A percentile compares a stretch with the other conserved stretches of the same genome.
Conservation (phyloP, 2,797 vertebrate species). For the Channa striata region DNA sequence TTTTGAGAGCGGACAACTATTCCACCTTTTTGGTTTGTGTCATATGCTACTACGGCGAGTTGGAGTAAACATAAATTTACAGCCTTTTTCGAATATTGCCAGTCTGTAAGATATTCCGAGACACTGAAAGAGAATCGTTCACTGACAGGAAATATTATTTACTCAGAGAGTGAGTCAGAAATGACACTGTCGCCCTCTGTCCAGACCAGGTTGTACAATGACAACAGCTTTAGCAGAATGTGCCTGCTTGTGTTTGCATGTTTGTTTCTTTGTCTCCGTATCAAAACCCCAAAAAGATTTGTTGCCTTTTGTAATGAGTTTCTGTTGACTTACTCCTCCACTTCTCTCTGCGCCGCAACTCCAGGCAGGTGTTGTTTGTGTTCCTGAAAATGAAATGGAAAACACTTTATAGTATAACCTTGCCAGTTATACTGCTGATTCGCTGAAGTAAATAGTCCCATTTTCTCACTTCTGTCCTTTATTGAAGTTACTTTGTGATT, state of each 20-base stretch:
- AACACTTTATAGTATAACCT: conserved; percentile 37
- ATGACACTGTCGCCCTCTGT: conserved; percentile 11
- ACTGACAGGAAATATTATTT: background rate
- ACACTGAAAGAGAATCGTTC: background rate
- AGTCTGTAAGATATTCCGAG: no score
- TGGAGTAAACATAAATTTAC: no score
- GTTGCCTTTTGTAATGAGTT: conserved; percentile 36
- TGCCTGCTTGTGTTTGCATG: background rate
- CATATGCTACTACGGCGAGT: no score
- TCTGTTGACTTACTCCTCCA: conserved; percentile 33
- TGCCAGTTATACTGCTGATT: conserved; percentile 18
- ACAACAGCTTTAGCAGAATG: background rate
- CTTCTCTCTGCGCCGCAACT: conserved; percentile 15
- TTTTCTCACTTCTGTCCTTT: conserved; percentile 30
- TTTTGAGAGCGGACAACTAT: no score
- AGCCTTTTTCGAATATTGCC: no score
- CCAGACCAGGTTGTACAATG: conserved; percentile 9
- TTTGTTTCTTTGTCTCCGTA: background rate
- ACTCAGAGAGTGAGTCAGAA: background rate
- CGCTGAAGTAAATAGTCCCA: conserved; percentile 23
- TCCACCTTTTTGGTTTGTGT: no score
- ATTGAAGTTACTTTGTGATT: conserved; percentile 41
- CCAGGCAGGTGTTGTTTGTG: conserved; percentile 24
- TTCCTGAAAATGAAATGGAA: conserved; percentile 47
- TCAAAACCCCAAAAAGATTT: conserved; percentile 15